Base-by-base conservation (phyloP, 1,140 invertebrate species). In the Eufriesea mexicana region DNA sequence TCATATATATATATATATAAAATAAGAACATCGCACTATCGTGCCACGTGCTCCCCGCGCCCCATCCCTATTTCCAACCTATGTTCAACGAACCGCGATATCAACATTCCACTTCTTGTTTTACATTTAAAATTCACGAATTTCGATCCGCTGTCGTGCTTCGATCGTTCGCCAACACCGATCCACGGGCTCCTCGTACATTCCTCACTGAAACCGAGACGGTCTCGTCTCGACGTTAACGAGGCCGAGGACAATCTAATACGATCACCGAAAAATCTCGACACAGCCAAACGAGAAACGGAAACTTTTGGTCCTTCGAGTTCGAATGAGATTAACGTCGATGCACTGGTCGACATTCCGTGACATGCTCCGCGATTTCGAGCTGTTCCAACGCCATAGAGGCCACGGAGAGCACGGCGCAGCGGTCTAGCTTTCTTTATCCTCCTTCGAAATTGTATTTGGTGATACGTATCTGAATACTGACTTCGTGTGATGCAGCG, bases 381-480 rank as follows among this genome's bases (percentile, higher is more conserved):
- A 51, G 12, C 16, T 8, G 10, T 57, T 16, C 6, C 45, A 35
- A 16, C 45, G 18, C 35, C 25, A 77, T 45, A 42, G 7, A 16
- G 51, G 71, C 10, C n/a, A 25, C 73, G 57, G 66, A 54, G 54
- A 57, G 73, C 54, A 59, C 62, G 66, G 7, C 45, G 35, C 75
- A 25, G 35, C 35, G n/a, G 35, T 57, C 7, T 49, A 47, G 9
- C 54, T 7, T 49, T 47, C 18, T n/a, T 25, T 25, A 47, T 71
- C 42, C 45, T 42, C 62, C 4, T 77, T 85, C 89, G 83, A 83
- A 89, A 92, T 92, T 92, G 93, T 92, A 94, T 93, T 94, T 93
- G 92, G 91, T 89, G 90, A 93, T 93, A 93, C 92, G 91, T 91
- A 90, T 94, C 89, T 93, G 91, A 90, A 93, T 93, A 93, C 92